Evolutionary conservation across 1,140 invertebrate genomes (phyloP).

Genomic region (Dendroctonus valens): DNA sequence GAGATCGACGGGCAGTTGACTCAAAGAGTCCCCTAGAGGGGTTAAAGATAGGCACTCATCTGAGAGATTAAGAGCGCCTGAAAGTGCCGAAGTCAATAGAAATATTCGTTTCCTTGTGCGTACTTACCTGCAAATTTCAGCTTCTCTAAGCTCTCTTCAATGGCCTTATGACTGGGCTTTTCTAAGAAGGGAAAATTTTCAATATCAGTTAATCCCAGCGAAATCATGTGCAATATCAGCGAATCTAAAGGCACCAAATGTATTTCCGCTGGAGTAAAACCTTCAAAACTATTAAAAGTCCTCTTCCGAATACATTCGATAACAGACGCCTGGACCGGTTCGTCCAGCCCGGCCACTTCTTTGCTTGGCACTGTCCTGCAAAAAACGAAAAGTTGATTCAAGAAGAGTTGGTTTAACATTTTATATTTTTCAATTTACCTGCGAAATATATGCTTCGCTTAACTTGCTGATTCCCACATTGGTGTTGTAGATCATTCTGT

Average conservation of each 20-base stretch:
- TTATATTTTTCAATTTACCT: slow-evolving; percentile 45
- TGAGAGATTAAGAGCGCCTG: slow-evolving; percentile 72
- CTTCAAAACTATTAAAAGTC: slow-evolving; percentile 63
- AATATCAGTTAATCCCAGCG: slow-evolving; percentile 89
- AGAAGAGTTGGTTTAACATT: background rate
- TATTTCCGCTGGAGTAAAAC: slow-evolving; percentile 74
- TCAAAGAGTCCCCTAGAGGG: slow-evolving; percentile 81
- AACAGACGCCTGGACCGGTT: slow-evolving; percentile 76
- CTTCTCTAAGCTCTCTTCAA: slow-evolving; percentile 84
- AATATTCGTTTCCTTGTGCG: background rate
- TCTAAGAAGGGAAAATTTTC: slow-evolving; percentile 95
- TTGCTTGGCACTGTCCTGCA: slow-evolving; percentile 88
- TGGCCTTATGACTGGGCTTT: slow-evolving; percentile 73
- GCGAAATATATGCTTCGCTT: slow-evolving; percentile 89
- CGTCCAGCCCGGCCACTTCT: slow-evolving; percentile 84
- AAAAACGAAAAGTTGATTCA: background rate
- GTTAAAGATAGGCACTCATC: slow-evolving; percentile 74
- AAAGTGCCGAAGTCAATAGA: slow-evolving; percentile 5
- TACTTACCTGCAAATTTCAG: slow-evolving; percentile 76
- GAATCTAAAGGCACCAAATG: slow-evolving; percentile 89
- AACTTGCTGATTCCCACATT: slow-evolving; percentile 59
- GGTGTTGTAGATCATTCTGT: slow-evolving; percentile 95
- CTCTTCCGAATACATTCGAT: slow-evolving; percentile 82
- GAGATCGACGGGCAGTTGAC: slow-evolving; percentile 91
- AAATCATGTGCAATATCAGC: slow-evolving; percentile 90